Percentiles rank a stretch among this genome's conserved stretches.
These are phyloP conservation scores for Urocyon cinereoargenteus DNA, from an alignment of 2,797 vertebrate species.

Conservation along the genomic window DNA sequence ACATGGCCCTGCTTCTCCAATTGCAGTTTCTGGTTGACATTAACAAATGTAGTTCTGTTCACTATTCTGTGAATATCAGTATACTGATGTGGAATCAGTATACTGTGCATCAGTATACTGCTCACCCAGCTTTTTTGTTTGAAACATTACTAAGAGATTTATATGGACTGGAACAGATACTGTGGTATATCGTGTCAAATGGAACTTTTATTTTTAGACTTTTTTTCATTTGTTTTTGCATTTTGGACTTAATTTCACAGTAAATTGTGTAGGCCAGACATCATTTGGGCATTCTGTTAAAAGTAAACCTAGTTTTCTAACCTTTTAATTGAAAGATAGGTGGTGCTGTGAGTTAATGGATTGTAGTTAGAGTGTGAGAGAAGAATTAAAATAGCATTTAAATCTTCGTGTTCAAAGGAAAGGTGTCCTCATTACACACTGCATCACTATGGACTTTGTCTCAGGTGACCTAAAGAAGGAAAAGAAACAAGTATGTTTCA, in stretches of 20 bases:
- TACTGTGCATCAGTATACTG: background rate
- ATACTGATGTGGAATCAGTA: background rate
- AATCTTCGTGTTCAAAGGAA: conserved; percentile 34
- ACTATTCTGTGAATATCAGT: background rate
- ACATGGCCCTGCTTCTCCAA: background rate
- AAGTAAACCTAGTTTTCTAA: conserved; percentile 52
- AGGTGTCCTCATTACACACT: background rate
- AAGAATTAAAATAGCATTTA: background rate
- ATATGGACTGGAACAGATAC: background rate
- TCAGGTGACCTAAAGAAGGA: background rate
- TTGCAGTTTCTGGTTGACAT: background rate
- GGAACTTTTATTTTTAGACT: background rate
- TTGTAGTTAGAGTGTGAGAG: background rate
- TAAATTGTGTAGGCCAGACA: background rate
- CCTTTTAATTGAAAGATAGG: conserved; percentile 69
- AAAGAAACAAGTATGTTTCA: background rate
- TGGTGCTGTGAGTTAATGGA: conserved; percentile 74
- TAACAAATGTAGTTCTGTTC: background rate
- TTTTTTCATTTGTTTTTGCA: background rate
- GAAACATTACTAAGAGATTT: background rate
- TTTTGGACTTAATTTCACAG: conserved; percentile 24
- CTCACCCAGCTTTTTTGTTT: background rate
- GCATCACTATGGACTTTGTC: background rate
- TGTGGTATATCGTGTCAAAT: background rate
- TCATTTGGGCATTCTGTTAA: background rate